Base-by-base conservation (phyloP, 2,888 invertebrate species). In the Drosophila diplacantha region DNA sequence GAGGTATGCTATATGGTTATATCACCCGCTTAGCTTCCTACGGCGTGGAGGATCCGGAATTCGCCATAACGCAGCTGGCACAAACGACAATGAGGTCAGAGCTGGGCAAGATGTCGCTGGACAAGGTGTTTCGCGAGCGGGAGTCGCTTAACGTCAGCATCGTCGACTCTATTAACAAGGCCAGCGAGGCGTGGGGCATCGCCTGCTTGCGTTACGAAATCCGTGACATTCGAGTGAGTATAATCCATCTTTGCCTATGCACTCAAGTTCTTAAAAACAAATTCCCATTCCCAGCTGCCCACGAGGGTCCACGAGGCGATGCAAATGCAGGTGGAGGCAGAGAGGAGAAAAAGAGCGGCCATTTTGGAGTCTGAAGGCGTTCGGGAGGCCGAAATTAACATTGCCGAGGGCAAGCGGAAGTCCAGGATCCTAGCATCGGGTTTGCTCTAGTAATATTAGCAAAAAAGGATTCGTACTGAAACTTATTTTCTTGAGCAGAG, bases 301-400 rank as follows among this genome's bases (percentile, higher is more conserved):
- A 89, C 91, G 0, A 92, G 98, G 79, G 95, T 99, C 2, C 96
- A 98, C 85, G 98, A 99, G 88, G 99, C 99, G 0, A 99, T 99
- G 99, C 99, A 99, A 89, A 98, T 99, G 98, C 99, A 99, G 90
- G 99, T 99, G 0, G 99, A 99, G 89, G 99, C 99, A 0, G 99
- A 99, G 88, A 90, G 99, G 55, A 93, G 94, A 85, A 99, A 99
- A 87, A 91, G 99, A 72, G 99, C 99, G 0, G 95, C 97, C 16
- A 95, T 99, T 84, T 90, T 99, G 70, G 98, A 99, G 87, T 99
- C 99, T 0, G 99, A 99, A 90, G 98, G 98, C 86, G 91, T 93
- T 11, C 90, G 96, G 26, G 94, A 94, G 72, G 95, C 96, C 0
- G 97, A 98, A 71, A 97, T 99, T 61, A 99, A 99, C 89, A 95